Base-by-base conservation (phyloP, 2,888 invertebrate genomes). In the Anaspis maculata region DNA sequence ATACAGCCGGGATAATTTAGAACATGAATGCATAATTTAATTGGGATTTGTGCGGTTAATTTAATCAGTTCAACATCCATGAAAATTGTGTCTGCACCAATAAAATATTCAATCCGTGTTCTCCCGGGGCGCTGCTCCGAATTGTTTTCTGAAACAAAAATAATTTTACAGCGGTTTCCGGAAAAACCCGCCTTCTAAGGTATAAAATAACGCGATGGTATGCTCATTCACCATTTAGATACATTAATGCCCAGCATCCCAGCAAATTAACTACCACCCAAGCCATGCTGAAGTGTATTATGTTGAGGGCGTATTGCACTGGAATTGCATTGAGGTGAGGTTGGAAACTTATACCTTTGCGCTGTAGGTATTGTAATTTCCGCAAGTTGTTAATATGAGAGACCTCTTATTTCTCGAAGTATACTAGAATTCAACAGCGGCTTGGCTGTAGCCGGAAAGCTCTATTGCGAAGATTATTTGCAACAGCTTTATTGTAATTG, bases 11-110 rank as follows among this genome's bases (percentile, higher is more conserved):
- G 40, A 49, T 50, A 52, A 45, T 50, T 50, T 45, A 39, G 49
- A 46, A 44, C 44, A 44, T 48, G 50, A 51, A 51, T 54, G 45
- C 45, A 48, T 53, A 51, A 53, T 51, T 52, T 48, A 53, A 53
- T 51, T 48, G 48, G 45, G 48, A 51, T 46, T 49, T 50, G 49
- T 46, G 45, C 45, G 48, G 47, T 36, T 50, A 49, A 51, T 49
- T 52, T 49, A 48, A 50, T 50, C 47, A 48, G 41, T 39, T 45
- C 40, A 32, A n/a, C n/a, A n/a, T n/a, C n/a, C n/a, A n/a, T 39
- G 34, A 39, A 38, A 44, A 37, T 35, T 41, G 26, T 26, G 24
- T 30, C 37, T 10, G 12, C 22, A 24, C 25, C 30, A 27, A 31
- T 36, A 31, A 36, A 36, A 31, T 31, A 31, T 27, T 23, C 30